A percentile compares a stretch with the other conserved stretches of the same genome.
phyloP scores from a whole-genome alignment of 2,113 vertebrate genomes.

The Callipepla californica region DNA sequence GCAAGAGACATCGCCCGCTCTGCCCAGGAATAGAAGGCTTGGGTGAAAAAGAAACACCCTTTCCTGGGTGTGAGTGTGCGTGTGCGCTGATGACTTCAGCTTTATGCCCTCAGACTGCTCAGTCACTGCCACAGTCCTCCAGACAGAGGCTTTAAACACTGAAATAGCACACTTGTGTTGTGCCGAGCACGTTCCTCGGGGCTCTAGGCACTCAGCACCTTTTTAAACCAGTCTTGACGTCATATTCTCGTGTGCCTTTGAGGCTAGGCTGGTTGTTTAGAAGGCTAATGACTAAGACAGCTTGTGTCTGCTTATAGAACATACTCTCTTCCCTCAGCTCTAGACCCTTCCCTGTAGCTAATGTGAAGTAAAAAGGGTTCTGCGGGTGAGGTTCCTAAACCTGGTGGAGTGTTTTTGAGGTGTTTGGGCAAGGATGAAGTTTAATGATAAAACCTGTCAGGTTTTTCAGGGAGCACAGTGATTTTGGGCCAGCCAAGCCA shows the following conservation, averaged over 20 bases:
- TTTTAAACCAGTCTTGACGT: neutral
- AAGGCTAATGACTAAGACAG: neutral
- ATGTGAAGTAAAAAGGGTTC: neutral
- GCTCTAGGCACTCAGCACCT: fast-evolving
- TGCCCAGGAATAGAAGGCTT: neutral
- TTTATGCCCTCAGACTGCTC: neutral
- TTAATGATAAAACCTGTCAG: fast-evolving
- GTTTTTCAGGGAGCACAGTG: neutral
- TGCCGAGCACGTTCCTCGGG: neutral
- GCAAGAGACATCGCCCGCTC: neutral
- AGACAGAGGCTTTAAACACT: neutral
- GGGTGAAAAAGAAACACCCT: neutral
- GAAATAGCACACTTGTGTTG: neutral
- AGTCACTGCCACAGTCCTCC: fast-evolving
- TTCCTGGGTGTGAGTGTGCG: neutral
- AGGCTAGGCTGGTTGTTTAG: neutral
- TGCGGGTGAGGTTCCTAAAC: neutral
- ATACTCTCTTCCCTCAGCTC: neutral
- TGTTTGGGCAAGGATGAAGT: neutral
- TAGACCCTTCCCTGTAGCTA: neutral
- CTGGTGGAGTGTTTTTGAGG: neutral
- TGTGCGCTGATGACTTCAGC: neutral
- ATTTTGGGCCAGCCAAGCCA: neutral
- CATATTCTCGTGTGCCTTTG: neutral
- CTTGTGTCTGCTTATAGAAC: neutral